phyloP scores from a whole-genome alignment of 2,113 vertebrate species.

The Poecilia latipinna region DNA sequence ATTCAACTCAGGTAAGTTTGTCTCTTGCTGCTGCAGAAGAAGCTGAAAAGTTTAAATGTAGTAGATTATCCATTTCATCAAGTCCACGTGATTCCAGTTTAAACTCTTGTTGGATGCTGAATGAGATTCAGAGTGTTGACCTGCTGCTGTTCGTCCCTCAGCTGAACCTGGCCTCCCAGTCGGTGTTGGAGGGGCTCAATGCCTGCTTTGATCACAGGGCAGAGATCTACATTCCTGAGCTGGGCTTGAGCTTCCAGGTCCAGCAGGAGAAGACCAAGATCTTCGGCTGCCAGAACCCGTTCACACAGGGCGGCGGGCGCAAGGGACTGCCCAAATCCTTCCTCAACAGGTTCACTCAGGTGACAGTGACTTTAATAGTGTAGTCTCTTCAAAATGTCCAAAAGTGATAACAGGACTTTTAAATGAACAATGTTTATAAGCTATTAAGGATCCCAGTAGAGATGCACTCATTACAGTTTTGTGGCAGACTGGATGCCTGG shows the following conservation, averaged over 20 bases:
- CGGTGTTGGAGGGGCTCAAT: conserved; percentile 95
- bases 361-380: conserved; percentile 23
- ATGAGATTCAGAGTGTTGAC: not conserved
- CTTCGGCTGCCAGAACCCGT: conserved; percentile 97
- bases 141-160: conserved; percentile 42
- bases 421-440: too few species aligned
- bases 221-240: conserved; percentile 93
- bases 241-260: conserved; percentile 93
- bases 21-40: too few species aligned
- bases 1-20: not conserved
- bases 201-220: conserved; percentile 98
- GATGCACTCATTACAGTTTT: too few species aligned
- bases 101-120: not conserved
- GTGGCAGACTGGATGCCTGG: too few species aligned
- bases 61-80: not conserved
- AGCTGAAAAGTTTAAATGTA: not conserved
- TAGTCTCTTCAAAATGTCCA: too few species aligned
- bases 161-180: conserved; percentile 97
- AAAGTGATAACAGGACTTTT: too few species aligned
- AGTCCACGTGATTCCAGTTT: too few species aligned
- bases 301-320: conserved; percentile 94
- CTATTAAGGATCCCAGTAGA: too few species aligned
- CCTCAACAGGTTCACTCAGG: conserved; percentile 98
- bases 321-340: conserved; percentile 96
- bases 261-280: conserved; percentile 94